Evolutionary conservation across 2,888 invertebrate genomes (phyloP).

Genomic region (Apodemia zela): DNA sequence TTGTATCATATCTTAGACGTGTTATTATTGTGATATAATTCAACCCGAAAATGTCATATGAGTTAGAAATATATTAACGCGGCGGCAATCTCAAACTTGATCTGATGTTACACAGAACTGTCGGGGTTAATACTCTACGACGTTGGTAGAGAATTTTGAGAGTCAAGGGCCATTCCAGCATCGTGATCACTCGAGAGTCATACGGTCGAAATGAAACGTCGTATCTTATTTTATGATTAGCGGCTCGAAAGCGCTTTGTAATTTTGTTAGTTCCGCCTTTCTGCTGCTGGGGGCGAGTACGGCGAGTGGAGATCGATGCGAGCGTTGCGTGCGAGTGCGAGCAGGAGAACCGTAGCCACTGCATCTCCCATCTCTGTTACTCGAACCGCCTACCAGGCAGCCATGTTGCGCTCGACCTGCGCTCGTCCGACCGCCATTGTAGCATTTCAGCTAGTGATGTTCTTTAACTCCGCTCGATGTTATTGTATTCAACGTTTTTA

Average conservation of each 20-base stretch:
- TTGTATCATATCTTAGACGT: not conserved
- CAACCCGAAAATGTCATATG: slow-evolving; percentile 11
- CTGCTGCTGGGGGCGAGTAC: slow-evolving; percentile 79
- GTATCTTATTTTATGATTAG: slow-evolving; percentile 81
- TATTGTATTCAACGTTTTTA: slow-evolving; percentile 42
- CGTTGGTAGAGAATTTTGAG: slow-evolving; percentile 76
- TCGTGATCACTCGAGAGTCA: slow-evolving; percentile 77
- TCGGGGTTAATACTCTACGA: slow-evolving; percentile 64
- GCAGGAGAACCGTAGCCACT: slow-evolving; percentile 51
- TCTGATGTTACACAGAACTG: slow-evolving; percentile 58
- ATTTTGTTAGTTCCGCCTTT: slow-evolving; percentile 81
- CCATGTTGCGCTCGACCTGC: slow-evolving; percentile 81
- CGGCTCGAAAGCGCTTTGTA: slow-evolving; percentile 81
- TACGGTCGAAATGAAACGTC: slow-evolving; percentile 81
- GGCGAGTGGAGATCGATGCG: slow-evolving; percentile 78
- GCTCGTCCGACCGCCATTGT: slow-evolving; percentile 80
- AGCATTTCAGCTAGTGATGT: slow-evolving; percentile 77
- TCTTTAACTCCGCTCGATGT: slow-evolving; percentile 56
- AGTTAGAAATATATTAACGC: slow-evolving; percentile 13
- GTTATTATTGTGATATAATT: slow-evolving; percentile 8
- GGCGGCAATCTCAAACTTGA: slow-evolving; percentile 47
- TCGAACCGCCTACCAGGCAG: slow-evolving; percentile 79
- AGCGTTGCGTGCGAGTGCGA: slow-evolving; percentile 70
- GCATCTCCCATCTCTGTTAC: slow-evolving; percentile 61
- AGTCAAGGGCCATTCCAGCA: slow-evolving; percentile 78